Evolutionary conservation across 2,113 vertebrate genomes (phyloP), one percentile per base, ranked within the genome.

Genomic region (Xiphophorus maculatus): DNA sequence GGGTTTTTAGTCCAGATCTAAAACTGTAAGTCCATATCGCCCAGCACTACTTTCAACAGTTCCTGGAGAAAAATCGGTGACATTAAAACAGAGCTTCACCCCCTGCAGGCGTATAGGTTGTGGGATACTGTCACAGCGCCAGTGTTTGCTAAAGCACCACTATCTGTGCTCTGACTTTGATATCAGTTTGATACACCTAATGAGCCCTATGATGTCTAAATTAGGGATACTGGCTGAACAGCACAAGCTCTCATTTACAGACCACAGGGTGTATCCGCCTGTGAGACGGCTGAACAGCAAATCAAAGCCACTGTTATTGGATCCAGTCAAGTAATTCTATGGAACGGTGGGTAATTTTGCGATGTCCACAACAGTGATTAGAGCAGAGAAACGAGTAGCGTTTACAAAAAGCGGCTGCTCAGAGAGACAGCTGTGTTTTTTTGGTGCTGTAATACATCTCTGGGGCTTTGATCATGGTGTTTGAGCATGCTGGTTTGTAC

Each of bases 281-380:
- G 54, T 66, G 75, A 85, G 73, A 72, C 61, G 76, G 80, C 27
- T 79, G 61, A 62, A 74, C 67, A 88, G 73, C 76, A 89, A 90
- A 89, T 94, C 86, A 92, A 90, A 91, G 88, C 68, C 74, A 32
- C 61, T 17, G 71, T 69, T 82, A 66, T 58, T 77, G 68, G 69
- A 72, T 82, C 82, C 69, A 70, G 79, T 80, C 62, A 22, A 81
- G 72, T 87, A 65, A 84, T 84, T 90, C 72, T 51, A 64, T 69
- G 77, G 77, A 87, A 81, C 71, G 69, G 81, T 66, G 76, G 72
- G 79, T 78, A 81, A 85, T 86, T 88, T 69, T 25, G 17, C 84
- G 74, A 81, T 68, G 76, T 86, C 82, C 81, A 88, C 80, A 90
- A 89, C 83, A 85, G 85, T 88, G 88, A 91, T 92, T 92, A 93